phyloP scores from a whole-genome alignment of 2,113 vertebrate genomes.

The Ascaphus truei region DNA sequence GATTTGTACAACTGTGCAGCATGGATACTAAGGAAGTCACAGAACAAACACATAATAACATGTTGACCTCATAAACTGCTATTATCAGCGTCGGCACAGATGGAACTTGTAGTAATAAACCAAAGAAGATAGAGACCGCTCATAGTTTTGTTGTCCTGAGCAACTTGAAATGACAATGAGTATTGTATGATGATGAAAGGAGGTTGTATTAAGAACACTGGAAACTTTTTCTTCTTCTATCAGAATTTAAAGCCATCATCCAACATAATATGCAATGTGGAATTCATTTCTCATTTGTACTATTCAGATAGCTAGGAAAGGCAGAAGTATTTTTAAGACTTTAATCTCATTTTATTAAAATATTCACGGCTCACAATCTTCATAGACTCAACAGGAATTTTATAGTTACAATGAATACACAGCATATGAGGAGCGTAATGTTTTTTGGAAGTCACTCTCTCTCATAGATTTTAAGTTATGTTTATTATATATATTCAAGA shows the following conservation, averaged over 20 bases:
- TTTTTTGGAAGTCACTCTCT: no score
- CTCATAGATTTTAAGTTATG: no score
- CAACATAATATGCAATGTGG: neutral
- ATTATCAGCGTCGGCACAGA: neutral
- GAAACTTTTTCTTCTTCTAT: neutral
- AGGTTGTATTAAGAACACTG: neutral
- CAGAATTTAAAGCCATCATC: neutral
- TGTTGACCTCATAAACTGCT: neutral
- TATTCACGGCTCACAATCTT: conserved; percentile 4
- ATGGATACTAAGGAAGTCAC: neutral
- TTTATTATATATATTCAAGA: no score
- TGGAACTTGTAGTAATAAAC: neutral
- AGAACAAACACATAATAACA: neutral
- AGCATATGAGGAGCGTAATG: neutral
- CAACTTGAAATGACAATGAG: neutral
- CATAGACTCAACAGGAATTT: neutral
- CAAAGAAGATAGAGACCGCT: neutral
- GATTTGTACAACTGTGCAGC: neutral
- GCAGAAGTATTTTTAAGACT: conserved; percentile 4
- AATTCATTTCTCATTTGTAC: neutral
- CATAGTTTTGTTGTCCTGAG: neutral
- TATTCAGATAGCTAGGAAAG: neutral
- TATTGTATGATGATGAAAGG: neutral
- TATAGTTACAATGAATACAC: neutral
- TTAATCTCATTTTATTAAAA: conserved; percentile 17